Evolutionary conservation across 2,113 vertebrate species (phyloP).

Genomic region (Amphiprion ocellaris): DNA sequence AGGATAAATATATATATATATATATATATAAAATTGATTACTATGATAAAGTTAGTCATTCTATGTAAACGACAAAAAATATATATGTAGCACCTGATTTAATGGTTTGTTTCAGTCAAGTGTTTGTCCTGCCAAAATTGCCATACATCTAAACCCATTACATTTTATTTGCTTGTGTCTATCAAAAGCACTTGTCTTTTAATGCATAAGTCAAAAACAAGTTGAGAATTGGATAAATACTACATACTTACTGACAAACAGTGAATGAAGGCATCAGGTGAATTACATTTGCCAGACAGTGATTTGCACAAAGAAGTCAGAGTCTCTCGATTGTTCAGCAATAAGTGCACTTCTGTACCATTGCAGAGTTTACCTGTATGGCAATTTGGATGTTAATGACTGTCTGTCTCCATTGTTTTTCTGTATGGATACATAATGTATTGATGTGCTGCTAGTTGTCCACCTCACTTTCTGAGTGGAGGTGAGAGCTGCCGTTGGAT

Average conservation of each 20-base stretch:
- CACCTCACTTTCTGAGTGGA: conserved; percentile 37
- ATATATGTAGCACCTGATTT: conserved; percentile 78
- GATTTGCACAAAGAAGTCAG: conserved; percentile 19
- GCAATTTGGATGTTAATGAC: conserved; percentile 46
- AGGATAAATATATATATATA: conserved; percentile 32
- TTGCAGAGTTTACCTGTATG: conserved; percentile 66
- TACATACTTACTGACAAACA: neutral
- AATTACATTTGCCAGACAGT: neutral
- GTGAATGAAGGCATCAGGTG: no score
- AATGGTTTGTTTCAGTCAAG: conserved; percentile 47
- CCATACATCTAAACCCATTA: conserved; percentile 59
- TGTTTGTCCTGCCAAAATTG: conserved; percentile 55
- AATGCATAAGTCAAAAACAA: neutral
- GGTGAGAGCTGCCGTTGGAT: conserved; percentile 65
- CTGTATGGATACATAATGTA: conserved; percentile 55
- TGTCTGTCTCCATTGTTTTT: conserved; percentile 22
- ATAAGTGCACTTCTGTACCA: conserved; percentile 78
- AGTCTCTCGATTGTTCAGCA: conserved; percentile 64
- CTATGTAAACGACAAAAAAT: conserved; percentile 60
- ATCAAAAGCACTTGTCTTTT: neutral
- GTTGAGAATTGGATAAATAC: neutral
- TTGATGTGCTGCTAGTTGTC: conserved; percentile 76
- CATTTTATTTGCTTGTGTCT: neutral
- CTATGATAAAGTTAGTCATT: conserved; percentile 62
- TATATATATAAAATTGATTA: conserved; percentile 35